Base-by-base conservation (phyloP, 2,888 invertebrate species). In the Cryptocheilus praepositus region DNA sequence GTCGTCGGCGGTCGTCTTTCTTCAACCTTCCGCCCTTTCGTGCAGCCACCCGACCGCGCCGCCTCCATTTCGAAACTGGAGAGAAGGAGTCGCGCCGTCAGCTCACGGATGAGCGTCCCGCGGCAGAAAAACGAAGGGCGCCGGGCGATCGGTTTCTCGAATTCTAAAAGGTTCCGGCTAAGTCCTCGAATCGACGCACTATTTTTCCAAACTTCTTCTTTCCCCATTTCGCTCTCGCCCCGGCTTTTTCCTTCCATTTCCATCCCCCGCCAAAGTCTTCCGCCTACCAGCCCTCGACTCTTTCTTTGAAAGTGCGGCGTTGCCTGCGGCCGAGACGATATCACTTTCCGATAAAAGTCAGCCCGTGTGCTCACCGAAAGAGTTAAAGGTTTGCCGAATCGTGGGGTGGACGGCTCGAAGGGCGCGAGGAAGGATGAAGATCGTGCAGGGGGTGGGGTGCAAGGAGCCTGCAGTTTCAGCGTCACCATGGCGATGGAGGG, bases 281-380 rank as follows among this genome's bases (percentile, higher is more conserved):
- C 36, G 36, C 36, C 61, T 64, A 46, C 67, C 43, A 56, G 51
- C 49, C 49, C 66, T 36, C 59, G 60, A 57, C 71, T 73, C 73
- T 67, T 69, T 62, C 61, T 56, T 46, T 53, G 46, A 64, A 77
- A 68, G 77, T 67, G 63, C 70, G 64, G 44, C 49, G 49, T 16
- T 67, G 71, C 70, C 77, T 71, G 69, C 67, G 71, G 73, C 73
- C 71, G 66, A 54, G 66, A 49, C 68, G 70, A 79, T 81, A 81
- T 81, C 79, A 81, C 76, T 79, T 79, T 79, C 70, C 79, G 81
- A 81, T 79, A 81, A 79, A 81, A 79, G 81, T 81, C 71, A 75
- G 57, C 62, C 67, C 73, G 64, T 59, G 43, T 46, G 66, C 61
- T 25, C 60, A 54, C 53, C n/a, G 56, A 62, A 68, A 73, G 71